Evolutionary conservation across 2,888 invertebrate species (phyloP).

Genomic region (Andrena bicolor): DNA sequence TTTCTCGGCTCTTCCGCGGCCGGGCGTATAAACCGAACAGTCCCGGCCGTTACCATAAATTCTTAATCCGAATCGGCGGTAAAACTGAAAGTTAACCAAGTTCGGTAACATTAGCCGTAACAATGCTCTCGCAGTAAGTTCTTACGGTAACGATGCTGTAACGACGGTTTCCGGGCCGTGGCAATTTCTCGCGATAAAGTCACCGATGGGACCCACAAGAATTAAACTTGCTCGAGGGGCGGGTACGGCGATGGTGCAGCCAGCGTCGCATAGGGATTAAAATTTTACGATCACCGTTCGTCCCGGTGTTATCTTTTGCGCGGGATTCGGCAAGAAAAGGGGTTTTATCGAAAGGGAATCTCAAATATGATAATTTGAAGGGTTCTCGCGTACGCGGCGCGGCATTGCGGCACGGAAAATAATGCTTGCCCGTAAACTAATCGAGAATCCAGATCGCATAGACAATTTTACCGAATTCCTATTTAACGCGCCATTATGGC

Average conservation of each 20-base stretch:
- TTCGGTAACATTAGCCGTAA: conserved; percentile 84
- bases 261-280: conserved; percentile 70
- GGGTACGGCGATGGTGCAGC: conserved; percentile 63
- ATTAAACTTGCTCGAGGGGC: conserved; percentile 80
- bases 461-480: conserved; percentile 58
- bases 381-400: background rate
- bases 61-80: conserved; percentile 84
- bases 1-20: conserved; percentile 55
- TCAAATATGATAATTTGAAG: background rate
- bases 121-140: conserved; percentile 81
- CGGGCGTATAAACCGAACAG: conserved; percentile 64
- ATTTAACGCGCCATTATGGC: conserved; percentile 50
- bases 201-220: conserved; percentile 83
- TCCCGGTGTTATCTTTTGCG: background rate
- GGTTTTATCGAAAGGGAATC: background rate
- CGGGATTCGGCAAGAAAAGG: conserved; percentile 1
- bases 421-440: conserved; percentile 32
- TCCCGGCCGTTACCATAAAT: conserved; percentile 82
- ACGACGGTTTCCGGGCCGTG: conserved; percentile 79
- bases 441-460: conserved; percentile 46
- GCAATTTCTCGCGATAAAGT: conserved; percentile 84
- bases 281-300: conserved; percentile 64
- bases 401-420: background rate
- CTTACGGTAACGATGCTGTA: conserved; percentile 85
- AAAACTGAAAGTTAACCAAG: conserved; percentile 84